A percentile compares a stretch with the other conserved stretches of the same genome.
These are phyloP conservation scores for Channallabes apus DNA, from an alignment of 2,797 vertebrate genomes.

Conservation along the genomic window DNA sequence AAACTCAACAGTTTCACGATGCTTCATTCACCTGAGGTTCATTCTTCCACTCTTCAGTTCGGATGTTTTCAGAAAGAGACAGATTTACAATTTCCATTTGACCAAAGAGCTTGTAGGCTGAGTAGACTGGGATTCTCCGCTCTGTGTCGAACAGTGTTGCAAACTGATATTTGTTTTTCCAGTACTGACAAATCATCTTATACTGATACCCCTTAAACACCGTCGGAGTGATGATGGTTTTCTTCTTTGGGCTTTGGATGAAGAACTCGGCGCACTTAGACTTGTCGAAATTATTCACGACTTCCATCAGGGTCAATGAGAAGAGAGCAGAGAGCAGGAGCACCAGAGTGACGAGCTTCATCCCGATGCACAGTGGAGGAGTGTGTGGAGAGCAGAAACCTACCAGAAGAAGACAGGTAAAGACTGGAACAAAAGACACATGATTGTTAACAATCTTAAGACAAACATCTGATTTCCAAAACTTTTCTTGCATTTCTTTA, in stretches of 20 bases:
- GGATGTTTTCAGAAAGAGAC: no score
- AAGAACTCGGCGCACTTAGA: neutral
- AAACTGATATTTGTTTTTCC: no score
- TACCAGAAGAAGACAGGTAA: neutral
- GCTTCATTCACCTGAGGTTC: no score
- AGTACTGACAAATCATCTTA: slow-evolving; percentile 13
- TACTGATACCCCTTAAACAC: neutral
- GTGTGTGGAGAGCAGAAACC: neutral
- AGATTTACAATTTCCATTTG: no score
- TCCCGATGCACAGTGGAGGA: neutral
- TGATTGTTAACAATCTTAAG: no score
- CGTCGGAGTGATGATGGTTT: neutral
- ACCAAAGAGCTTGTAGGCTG: no score
- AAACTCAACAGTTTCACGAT: no score
- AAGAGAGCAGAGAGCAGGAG: neutral
- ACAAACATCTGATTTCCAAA: neutral
- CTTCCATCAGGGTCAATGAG: neutral
- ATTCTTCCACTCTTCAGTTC: no score
- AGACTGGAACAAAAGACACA: neutral
- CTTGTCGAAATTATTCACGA: neutral
- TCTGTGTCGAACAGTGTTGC: no score
- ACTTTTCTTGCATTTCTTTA: no score
- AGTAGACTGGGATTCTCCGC: no score
- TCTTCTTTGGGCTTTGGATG: neutral
- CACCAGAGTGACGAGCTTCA: neutral